Evolutionary conservation across 2,113 vertebrate genomes (phyloP), one percentile per base, ranked within the genome.

Genomic region (Podarcis muralis): DNA sequence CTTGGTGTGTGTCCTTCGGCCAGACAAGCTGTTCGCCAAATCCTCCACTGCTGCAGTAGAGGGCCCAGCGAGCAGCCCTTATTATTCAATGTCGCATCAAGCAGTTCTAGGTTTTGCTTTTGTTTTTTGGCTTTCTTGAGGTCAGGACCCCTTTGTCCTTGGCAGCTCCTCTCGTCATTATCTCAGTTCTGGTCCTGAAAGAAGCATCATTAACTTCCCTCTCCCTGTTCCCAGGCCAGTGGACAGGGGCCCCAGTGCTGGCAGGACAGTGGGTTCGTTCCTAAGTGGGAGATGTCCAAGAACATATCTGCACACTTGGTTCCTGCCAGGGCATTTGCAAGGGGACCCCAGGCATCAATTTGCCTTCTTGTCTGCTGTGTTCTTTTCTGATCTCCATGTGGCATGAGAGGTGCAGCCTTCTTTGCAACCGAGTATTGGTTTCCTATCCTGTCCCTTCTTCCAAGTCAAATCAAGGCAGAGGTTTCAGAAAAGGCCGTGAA

Each of bases 211-310:
- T 77, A 77, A 83, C 72, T 83, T 59, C 83, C 27, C 27, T 78
- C 59, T n/a, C 27, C 53, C 85, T 66, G 25, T 66, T 66, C 85
- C 37, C 40, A n/a, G 48, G 69, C 69, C 69, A 57, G 83, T 71
- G 43, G 83, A 84, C 83, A 57, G 83, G 43, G 68, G 83, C 69
- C 86, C 75, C 86, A 81, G 2, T 62, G 62, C 86, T 87, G 78
- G 79, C 78, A 87, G 86, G 79, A 87, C 86, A 87, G 78, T 12
- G 25, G 69, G 78, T 87, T 81, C 66, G 27, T 25, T 87, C 32
- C 48, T 3, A n/a, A 68, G 71, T 20, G 48, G 78, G 79, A 72
- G 86, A 87, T 30, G 86, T 87, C 86, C 86, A 87, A 87, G 78
- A 72, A 87, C 86, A 81, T 62, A 30, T 69, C 68, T n/a, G 32